Evolutionary conservation across 2,888 invertebrate genomes (phyloP), one percentile per base, ranked within the genome.

Genomic region (Diplazon laetatorius): DNA sequence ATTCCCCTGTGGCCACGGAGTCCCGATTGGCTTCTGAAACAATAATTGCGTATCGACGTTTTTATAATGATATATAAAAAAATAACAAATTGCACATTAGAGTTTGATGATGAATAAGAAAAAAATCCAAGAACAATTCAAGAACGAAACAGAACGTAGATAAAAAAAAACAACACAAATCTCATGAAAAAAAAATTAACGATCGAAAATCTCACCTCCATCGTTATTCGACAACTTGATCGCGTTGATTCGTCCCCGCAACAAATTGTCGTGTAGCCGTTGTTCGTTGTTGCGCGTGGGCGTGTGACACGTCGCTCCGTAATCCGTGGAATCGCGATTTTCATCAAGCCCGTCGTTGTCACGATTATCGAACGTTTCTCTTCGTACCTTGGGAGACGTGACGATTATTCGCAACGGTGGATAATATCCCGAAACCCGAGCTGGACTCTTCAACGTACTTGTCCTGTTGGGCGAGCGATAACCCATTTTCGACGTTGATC

Each of bases 321-420:
- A 71, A 62, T 59, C 30, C 37, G 42, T 20, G 20, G 30, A 30
- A 9, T 50, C 57, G 25, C 37, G 60, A 57, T 72, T 70, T 22
- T 68, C 63, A 71, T 59, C 52, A 18, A 14, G 66, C 35, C 44
- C 14, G 52, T 25, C 48, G 70, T 63, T 50, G 63, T 65, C 52
- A 50, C 48, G 74, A 30, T 77, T 12, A 72, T 74, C 69, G 37
- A 48, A 22, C 6, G 52, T 71, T 68, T 79, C 74, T 82, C 66
- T 82, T 69, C 74, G 75, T 72, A 82, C 82, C 77, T 85, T 87
- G 1, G 90, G 89, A 69, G 90, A 87, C 30, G 84, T 84, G 65
- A 90, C 82, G 78, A 84, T 86, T 72, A 91, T 84, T 80, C 86
- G 84, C 37, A 91, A 85, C 8, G 90, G 88, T 37, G 88, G 86